Evolutionary conservation across 2,113 vertebrate species (phyloP).

Genomic region (Myiagra hebetior): DNA sequence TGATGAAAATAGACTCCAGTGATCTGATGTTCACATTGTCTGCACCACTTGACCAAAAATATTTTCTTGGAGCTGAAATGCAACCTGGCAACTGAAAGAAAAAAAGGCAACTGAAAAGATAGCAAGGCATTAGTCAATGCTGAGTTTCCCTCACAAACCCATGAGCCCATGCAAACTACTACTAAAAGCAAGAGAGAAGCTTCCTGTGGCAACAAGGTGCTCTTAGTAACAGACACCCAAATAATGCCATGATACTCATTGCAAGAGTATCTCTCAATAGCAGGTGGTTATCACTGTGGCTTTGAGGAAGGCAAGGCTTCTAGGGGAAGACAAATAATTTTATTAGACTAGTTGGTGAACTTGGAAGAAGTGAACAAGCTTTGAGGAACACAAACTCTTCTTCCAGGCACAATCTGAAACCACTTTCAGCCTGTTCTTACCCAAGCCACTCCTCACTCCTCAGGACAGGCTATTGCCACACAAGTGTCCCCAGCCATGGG

Average conservation of each 20-base stretch:
- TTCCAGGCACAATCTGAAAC: neutral
- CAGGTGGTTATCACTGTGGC: neutral
- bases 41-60: neutral
- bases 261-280: neutral
- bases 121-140: neutral
- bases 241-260: neutral
- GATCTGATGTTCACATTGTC: neutral
- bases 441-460: neutral
- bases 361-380: neutral
- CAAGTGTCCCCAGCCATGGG: accelerated
- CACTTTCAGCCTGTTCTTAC: neutral
- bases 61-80: neutral
- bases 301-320: neutral
- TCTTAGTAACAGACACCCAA: neutral
- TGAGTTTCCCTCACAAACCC: neutral
- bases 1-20: neutral
- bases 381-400: neutral
- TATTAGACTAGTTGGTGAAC: neutral
- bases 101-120: neutral
- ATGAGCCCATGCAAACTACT: neutral
- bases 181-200: neutral
- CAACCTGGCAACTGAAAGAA: neutral
- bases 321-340: neutral
- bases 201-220: neutral
- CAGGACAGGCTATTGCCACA: neutral